Conservation (phyloP, 2,113 vertebrate species). For the Epinephelus fuscoguttatus region DNA sequence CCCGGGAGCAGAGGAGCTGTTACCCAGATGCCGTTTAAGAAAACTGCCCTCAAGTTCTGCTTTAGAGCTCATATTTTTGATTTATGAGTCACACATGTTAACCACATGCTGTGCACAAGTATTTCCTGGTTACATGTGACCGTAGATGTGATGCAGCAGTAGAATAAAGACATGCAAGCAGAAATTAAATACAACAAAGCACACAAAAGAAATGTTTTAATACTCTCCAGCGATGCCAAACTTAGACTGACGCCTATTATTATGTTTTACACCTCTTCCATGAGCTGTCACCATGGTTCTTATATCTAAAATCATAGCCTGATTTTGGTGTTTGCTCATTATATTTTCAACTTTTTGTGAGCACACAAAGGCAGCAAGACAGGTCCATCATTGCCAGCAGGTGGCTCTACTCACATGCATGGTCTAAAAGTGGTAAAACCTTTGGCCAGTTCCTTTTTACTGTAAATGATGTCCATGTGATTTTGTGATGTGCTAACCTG, state of each 20-base stretch:
- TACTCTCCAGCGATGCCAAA: not conserved
- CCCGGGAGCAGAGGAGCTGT: conserved; percentile 21
- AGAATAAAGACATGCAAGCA: not conserved
- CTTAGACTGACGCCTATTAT: not conserved
- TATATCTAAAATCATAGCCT: not conserved
- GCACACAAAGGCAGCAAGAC: conserved; percentile 2
- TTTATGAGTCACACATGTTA: conserved; percentile 30
- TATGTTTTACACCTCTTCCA: not conserved
- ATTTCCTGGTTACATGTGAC: not conserved
- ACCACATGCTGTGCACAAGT: conserved; percentile 17
- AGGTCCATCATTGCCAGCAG: conserved; percentile 54
- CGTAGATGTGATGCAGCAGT: conserved; percentile 2
- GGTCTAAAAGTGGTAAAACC: not conserved
- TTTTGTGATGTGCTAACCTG: not conserved
- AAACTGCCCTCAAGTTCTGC: conserved; percentile 26
- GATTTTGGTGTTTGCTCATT: not conserved
- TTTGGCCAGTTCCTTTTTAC: not conserved
- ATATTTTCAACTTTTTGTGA: not conserved
- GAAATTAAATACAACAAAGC: not conserved
- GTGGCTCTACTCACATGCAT: conserved; percentile 39
- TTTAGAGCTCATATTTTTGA: conserved; percentile 24
- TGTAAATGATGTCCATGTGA: not conserved
- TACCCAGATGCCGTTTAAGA: conserved; percentile 20
- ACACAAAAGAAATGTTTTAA: not conserved
- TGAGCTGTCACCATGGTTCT: not conserved